Percentiles rank a stretch among this genome's conserved stretches.
phyloP scores from a whole-genome alignment of 2,113 vertebrate species.

The Anser cygnoides region DNA sequence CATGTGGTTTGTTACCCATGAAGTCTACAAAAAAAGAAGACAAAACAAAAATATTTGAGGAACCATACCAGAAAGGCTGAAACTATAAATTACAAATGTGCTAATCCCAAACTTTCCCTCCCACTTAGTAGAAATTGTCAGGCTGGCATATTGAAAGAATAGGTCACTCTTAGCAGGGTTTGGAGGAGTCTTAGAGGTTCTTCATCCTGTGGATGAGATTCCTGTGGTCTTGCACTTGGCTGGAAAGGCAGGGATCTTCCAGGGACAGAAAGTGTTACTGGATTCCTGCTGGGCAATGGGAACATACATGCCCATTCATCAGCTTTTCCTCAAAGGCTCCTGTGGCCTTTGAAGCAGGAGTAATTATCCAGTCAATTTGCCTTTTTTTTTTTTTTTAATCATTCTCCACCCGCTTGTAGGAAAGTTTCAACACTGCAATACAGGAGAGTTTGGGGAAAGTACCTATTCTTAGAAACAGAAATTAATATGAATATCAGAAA shows the following conservation, averaged over 20 bases:
- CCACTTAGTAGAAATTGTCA: background rate
- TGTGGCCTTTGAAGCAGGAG: background rate
- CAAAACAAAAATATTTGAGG: background rate
- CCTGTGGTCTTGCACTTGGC: background rate
- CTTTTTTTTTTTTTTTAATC: background rate
- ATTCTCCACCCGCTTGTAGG: background rate
- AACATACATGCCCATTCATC: background rate
- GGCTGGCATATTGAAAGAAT: background rate
- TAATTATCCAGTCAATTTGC: background rate
- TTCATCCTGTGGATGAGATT: background rate
- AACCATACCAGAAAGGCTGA: background rate
- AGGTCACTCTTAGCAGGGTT: background rate
- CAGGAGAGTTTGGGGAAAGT: background rate
- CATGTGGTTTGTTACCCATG: background rate
- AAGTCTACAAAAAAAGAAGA: background rate
- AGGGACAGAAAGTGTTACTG: background rate
- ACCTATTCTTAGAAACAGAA: background rate
- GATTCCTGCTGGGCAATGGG: background rate
- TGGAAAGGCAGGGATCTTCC: background rate
- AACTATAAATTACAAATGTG: background rate
- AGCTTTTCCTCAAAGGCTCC: background rate
- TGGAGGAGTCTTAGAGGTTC: background rate
- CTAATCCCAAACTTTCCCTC: background rate
- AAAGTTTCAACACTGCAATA: fast-evolving
- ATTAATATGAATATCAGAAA: background rate